Conservation (phyloP, 2,888 invertebrate genomes). For the Diadegma fenestrale region DNA sequence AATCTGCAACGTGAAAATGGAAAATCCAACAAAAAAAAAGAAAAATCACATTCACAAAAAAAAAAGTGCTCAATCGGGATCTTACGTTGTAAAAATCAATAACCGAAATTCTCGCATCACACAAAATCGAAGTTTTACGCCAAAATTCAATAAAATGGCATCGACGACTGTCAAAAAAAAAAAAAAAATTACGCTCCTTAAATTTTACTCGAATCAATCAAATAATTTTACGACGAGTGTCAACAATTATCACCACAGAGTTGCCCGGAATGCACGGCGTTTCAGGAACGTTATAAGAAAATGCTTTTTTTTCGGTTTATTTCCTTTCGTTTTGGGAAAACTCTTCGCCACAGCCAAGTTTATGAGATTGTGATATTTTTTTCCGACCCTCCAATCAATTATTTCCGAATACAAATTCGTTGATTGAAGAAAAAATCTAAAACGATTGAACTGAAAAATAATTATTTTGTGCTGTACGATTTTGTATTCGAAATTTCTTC, state of each 20-base stretch:
- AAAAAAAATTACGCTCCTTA: background rate
- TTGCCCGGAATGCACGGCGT: constrained; percentile 51
- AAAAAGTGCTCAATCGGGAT: background rate
- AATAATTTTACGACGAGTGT: background rate
- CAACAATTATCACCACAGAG: constrained; percentile 23
- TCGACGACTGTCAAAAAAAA: background rate
- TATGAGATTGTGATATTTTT: constrained; percentile 13
- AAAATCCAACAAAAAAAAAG: background rate
- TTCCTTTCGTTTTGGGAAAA: constrained; percentile 31
- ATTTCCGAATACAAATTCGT: background rate
- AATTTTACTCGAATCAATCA: background rate
- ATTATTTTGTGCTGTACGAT: constrained; percentile 36
- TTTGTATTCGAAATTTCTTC: background rate
- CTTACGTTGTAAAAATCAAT: background rate
- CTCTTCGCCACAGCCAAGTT: constrained; percentile 57
- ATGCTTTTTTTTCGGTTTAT: background rate
- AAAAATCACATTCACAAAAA: background rate
- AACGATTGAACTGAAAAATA: background rate
- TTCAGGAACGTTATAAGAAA: constrained; percentile 49
- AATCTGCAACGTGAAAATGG: background rate
- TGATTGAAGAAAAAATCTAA: background rate
- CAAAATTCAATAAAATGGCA: background rate
- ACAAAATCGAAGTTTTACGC: background rate
- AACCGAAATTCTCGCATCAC: background rate
- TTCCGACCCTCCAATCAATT: background rate